Evolutionary conservation across 2,113 vertebrate genomes (phyloP).

Genomic region (human): DNA sequence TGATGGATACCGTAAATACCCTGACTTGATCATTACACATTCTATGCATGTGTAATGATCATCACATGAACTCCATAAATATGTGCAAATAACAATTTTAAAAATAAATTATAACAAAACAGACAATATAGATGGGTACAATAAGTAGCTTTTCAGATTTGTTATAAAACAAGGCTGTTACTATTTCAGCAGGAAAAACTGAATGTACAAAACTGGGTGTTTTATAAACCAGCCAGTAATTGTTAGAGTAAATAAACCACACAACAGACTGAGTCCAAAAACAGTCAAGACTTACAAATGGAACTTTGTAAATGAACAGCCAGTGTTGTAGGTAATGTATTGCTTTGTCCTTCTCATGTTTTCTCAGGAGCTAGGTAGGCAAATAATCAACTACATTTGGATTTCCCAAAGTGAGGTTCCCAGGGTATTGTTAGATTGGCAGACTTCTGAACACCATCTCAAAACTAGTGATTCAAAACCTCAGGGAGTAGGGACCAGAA

Average conservation of each 20-base stretch:
- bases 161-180: slow-evolving; percentile 3
- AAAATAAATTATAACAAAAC: not conserved
- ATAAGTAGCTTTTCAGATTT: not conserved
- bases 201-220: not conserved
- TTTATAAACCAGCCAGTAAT: slow-evolving; percentile 13
- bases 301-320: not conserved
- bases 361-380: not conserved
- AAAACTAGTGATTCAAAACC: not conserved
- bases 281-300: not conserved
- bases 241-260: slow-evolving; percentile 2
- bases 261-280: not conserved
- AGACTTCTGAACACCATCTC: not conserved
- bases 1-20: no score
- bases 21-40: no score
- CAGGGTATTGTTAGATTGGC: not conserved
- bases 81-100: no score
- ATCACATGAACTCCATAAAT: no score
- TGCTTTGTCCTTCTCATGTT: not conserved
- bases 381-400: not conserved
- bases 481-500: not conserved
- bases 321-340: not conserved
- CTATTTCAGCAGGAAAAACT: not conserved
- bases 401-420: not conserved
- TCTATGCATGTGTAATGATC: no score
- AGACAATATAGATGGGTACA: not conserved